phyloP scores from a whole-genome alignment of 2,797 vertebrate genomes.

The Hyperoplus immaculatus region DNA sequence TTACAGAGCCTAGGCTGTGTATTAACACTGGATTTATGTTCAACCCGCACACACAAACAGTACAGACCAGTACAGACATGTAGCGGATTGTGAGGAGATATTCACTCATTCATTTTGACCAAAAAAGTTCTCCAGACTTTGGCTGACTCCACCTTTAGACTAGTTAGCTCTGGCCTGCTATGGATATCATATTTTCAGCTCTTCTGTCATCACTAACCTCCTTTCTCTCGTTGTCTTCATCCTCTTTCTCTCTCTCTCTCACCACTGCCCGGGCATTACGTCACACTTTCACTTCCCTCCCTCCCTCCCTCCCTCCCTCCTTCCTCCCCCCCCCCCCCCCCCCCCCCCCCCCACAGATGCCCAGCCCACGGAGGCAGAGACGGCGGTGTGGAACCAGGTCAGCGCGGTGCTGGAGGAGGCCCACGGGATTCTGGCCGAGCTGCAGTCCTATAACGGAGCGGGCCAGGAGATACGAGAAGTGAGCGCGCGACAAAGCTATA shows the following conservation, averaged over 20 bases:
- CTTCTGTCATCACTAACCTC: conserved; percentile 50
- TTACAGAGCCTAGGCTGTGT: too few relatives aligned
- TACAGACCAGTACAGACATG: too few relatives aligned
- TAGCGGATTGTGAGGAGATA: too few relatives aligned
- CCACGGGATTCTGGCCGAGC: conserved; percentile 91
- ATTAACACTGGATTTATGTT: too few relatives aligned
- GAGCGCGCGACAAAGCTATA: conserved; percentile 31
- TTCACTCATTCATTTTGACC: too few relatives aligned
- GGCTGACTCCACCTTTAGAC: too few relatives aligned
- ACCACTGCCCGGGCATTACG: conserved; percentile 37
- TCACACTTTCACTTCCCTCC: conserved; percentile 59
- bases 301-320: conserved; percentile 19
- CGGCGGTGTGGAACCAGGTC: conserved; percentile 95
- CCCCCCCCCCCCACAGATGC: conserved; percentile 84
- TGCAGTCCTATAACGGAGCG: conserved; percentile 93
- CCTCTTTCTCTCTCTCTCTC: conserved; percentile 5
- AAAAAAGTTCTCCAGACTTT: too few relatives aligned
- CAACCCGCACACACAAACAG: too few relatives aligned
- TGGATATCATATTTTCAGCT: conserved; percentile 31
- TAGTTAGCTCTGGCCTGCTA: conserved; percentile 27
- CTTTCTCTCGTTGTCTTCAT: conserved; percentile 13
- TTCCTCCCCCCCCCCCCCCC: conserved; percentile 3
- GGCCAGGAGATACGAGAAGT: conserved; percentile 97
- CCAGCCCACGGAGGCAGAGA: conserved; percentile 95
- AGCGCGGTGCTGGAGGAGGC: conserved; percentile 94